Evolutionary conservation across 2,113 vertebrate species (phyloP).

Genomic region (Myanophis thanlyinensis): DNA sequence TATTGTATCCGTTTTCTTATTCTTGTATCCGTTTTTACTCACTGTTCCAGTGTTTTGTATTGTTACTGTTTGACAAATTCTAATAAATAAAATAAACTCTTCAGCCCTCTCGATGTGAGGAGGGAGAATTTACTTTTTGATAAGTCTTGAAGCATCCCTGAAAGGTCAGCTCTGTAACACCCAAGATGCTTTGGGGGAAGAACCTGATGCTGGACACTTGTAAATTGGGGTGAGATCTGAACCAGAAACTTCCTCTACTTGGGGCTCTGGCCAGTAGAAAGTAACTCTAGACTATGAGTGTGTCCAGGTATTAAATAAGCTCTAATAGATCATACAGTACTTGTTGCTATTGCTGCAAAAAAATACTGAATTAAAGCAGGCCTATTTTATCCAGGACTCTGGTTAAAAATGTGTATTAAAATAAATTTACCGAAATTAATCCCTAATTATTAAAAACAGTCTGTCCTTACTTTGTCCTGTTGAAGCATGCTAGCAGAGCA

Average conservation of each 20-base stretch:
- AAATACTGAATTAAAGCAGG: background rate
- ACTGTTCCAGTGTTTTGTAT: too few species aligned
- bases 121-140: background rate
- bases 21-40: too few species aligned
- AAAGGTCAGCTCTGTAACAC: background rate
- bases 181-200: background rate
- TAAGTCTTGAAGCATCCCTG: background rate
- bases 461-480: background rate
- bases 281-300: background rate
- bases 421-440: background rate
- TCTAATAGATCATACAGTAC: background rate
- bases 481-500: background rate
- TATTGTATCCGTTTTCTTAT: too few species aligned
- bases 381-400: background rate
- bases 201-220: background rate
- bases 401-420: too few species aligned
- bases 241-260: background rate
- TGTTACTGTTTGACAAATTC: too few species aligned
- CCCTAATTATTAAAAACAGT: background rate
- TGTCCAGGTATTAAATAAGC: background rate
- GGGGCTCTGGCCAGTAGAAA: background rate
- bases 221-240: background rate
- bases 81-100: too few species aligned
- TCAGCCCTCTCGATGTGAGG: background rate
- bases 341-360: background rate